Evolutionary conservation across 2,797 vertebrate genomes (phyloP).

Genomic region (Masticophis lateralis): DNA sequence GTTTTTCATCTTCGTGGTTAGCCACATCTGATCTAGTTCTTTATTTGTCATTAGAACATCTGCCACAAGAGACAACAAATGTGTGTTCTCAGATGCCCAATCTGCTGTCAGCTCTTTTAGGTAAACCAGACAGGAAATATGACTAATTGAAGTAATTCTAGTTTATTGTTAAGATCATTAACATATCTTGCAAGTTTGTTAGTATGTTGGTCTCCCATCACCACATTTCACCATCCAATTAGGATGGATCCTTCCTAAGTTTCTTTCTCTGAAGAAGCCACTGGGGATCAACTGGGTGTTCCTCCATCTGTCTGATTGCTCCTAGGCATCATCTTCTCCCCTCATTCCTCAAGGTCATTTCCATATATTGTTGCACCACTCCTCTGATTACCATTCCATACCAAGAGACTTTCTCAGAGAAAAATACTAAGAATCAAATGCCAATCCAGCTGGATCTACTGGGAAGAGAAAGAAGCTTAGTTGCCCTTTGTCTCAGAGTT

Average conservation of each 20-base stretch:
- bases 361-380: background rate
- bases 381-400: no score
- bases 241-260: background rate
- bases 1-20: background rate
- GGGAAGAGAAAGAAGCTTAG: background rate
- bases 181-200: background rate
- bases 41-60: background rate
- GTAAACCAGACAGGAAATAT: background rate
- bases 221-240: background rate
- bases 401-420: background rate
- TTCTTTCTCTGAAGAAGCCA: background rate
- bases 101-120: background rate
- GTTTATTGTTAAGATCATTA: background rate
- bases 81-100: background rate
- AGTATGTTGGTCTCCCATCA: background rate
- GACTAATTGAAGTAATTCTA: background rate
- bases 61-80: background rate
- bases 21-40: background rate
- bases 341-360: background rate
- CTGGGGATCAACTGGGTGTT: background rate
- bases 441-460: background rate
- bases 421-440: background rate
- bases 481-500: background rate
- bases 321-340: background rate
- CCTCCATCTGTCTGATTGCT: background rate